Evolutionary conservation across 2,888 invertebrate species (phyloP), one percentile per base, ranked within the genome.

Genomic region (Lordiphosa andalusiaca): DNA sequence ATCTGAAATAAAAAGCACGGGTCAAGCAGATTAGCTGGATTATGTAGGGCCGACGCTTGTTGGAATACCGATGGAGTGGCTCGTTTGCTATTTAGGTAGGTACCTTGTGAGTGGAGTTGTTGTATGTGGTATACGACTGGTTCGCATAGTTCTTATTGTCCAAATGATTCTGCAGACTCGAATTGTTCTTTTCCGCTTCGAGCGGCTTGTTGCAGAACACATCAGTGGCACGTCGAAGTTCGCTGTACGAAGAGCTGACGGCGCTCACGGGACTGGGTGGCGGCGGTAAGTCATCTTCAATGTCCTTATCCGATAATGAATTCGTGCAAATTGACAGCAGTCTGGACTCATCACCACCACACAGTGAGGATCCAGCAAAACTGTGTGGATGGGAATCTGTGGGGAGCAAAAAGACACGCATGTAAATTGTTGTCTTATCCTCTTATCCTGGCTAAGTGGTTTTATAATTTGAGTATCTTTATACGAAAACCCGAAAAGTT

Each of bases 201-300:
- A 40, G 7, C 7, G 40, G 33, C 39, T 90, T 90, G 54, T 90
- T 90, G 51, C 90, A 90, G 54, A 91, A 90, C 53, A 92, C 92
- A 77, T 94, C 92, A 19, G 95, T 95, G 10, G 96, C 96, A 68
- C 95, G 91, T 52, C 95, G 91, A 55, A 96, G 90, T 90, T 96
- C 96, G 85, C 96, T 96, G 83, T 96, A 97, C 73, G 96, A 96
- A 2, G 96, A 96, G 82, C 96, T 96, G 0, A 97, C 96, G 2
- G 96, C 96, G 65, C 96, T 96, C 0, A 96, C 96, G 2, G 96
- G 96, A 63, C 96, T 96, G 6, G 96, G 96, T 5, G 96, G 96
- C 16, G 95, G 95, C 55, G 94, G 92, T 66, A 94, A 91, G 77
- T 95, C 94, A 68, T 95, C 95, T 50, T 90, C 90, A 35, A 84